Evolutionary conservation across 2,113 vertebrate genomes (phyloP), one percentile per base, ranked within the genome.

Genomic region (Sciurus niger): DNA sequence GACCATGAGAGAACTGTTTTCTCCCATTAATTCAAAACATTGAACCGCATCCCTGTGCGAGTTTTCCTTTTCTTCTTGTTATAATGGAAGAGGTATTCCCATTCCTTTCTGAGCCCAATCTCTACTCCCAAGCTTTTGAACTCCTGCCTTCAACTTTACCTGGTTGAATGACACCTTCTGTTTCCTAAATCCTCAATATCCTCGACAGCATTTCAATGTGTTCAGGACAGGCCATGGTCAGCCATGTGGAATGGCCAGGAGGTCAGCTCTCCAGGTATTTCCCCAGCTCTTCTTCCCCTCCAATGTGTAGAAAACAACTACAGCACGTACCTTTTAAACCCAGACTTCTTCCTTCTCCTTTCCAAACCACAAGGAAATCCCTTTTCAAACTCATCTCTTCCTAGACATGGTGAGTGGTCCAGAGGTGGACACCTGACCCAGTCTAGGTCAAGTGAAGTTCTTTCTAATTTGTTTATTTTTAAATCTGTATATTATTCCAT

Each of bases 91-190:
- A 86, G 51, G 51, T 16, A 51, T 18, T 74, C 6, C 55, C 46
- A 32, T 70, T 37, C 93, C 24, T 76, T 14, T 32, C 51, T 14
- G 25, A 74, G 20, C 5, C 73, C 32, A 73, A 8, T 84, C 67
- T 89, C 85, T 58, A 43, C 37, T 83, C 68, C 32, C 85, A 55
- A 25, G 37, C 65, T 79, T 94, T 92, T 48, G 55, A 94, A 74
- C 43, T 53, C 10, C n/a, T 20, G 32, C 17, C 78, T 72, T 65
- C 68, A 58, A 55, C 25, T 4, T 48, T 84, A 46, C 18, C 46
- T 51, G 58, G 43, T 76, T 67, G 60, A 63, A 67, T 84, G 65
- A 73, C 2, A 5, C 43, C 43, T 73, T 67, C 32, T 51, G 30
- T 40, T 48, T 67, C 55, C 58, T 18, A 34, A 24, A 24, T 11